Conservation (phyloP, 2,113 vertebrate species). For the Cricetomys ansorgei region DNA sequence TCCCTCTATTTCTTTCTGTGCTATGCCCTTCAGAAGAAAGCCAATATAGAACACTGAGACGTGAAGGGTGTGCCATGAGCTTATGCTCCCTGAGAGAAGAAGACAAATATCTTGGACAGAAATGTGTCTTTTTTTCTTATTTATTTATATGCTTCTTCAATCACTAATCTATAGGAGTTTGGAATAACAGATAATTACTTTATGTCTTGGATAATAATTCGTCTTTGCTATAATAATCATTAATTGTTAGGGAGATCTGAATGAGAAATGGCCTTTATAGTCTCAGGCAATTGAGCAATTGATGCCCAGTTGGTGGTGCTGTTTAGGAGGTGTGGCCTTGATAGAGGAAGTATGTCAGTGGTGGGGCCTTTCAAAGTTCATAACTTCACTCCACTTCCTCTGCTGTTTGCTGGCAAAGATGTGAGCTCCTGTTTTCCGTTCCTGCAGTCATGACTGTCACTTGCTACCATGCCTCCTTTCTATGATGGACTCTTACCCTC, state of each 20-base stretch:
- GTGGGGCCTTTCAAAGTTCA: neutral
- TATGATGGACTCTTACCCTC: neutral
- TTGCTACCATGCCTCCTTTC: too few relatives aligned
- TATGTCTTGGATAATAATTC: neutral
- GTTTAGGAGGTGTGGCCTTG: neutral
- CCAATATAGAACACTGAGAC: neutral
- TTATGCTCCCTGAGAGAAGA: neutral
- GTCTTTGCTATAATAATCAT: neutral
- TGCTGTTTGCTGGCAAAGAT: neutral
- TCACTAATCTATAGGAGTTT: too few relatives aligned
- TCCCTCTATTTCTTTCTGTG: accelerated
- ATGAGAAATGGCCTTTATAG: neutral
- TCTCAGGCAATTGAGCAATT: neutral
- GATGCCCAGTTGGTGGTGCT: neutral
- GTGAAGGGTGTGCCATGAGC: accelerated
- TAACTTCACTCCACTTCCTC: neutral
- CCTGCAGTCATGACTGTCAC: neutral
- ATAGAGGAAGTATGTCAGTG: neutral
- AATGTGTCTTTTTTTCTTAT: neutral
- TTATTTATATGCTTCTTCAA: neutral
- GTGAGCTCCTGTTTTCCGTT: neutral
- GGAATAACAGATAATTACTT: neutral
- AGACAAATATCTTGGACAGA: neutral
- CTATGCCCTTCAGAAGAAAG: neutral
- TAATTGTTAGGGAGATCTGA: neutral